A percentile compares a stretch with the other conserved stretches of the same genome.
These are phyloP conservation scores for Synergus gifuensis DNA, from an alignment of 2,888 invertebrate genomes.

Conservation along the genomic window DNA sequence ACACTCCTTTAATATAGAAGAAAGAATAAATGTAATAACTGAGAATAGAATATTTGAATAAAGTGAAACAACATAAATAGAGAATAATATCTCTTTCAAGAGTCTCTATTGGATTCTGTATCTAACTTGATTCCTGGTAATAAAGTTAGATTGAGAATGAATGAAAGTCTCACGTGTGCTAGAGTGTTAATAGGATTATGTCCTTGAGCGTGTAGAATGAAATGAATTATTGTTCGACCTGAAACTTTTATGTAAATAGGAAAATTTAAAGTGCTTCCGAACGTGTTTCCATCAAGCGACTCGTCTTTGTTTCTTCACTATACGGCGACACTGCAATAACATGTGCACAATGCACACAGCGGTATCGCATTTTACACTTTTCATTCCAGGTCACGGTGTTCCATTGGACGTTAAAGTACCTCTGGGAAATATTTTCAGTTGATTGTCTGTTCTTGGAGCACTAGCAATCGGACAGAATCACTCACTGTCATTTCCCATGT, in stretches of 20 bases:
- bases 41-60: too few species aligned
- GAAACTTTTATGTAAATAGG: slow-evolving; percentile 44
- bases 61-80: too few species aligned
- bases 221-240: slow-evolving; percentile 36
- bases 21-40: too few species aligned
- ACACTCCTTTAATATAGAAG: too few species aligned
- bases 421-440: slow-evolving; percentile 34
- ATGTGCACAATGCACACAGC: background rate
- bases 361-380: slow-evolving; percentile 45
- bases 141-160: background rate
- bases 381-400: slow-evolving; percentile 32
- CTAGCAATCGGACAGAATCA: slow-evolving; percentile 24
- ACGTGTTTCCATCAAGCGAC: slow-evolving; percentile 40
- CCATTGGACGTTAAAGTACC: slow-evolving; percentile 1
- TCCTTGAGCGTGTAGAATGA: slow-evolving; percentile 9
- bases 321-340: slow-evolving; percentile 13
- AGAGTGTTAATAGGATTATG: slow-evolving; percentile 22
- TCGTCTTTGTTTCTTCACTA: slow-evolving; percentile 41
- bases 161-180: background rate
- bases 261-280: slow-evolving; percentile 2
- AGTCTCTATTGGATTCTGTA: background rate
- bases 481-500: background rate
- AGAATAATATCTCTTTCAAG: background rate
- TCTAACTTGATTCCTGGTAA: background rate
- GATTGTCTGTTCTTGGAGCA: slow-evolving; percentile 15